Conservation (phyloP, 1,140 invertebrate genomes). For the Formica exsecta region DNA sequence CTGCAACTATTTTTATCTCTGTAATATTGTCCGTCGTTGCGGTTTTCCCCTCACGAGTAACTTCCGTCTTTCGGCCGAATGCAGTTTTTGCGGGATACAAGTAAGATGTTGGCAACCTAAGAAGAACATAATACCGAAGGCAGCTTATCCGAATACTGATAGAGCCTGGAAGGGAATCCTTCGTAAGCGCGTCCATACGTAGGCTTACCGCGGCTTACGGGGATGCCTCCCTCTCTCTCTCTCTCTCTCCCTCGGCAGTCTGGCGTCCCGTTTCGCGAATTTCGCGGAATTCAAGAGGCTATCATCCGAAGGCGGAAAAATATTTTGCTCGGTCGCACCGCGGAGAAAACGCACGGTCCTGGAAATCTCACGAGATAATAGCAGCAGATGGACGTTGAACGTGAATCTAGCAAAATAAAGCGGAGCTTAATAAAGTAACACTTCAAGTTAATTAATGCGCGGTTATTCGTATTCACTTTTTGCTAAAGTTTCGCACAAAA, state of each 20-base stretch:
- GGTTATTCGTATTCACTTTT: slow-evolving; percentile 12
- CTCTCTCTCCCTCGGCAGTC: slow-evolving; percentile 28
- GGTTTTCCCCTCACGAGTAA: neutral
- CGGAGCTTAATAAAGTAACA: slow-evolving; percentile 16
- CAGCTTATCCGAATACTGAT: slow-evolving; percentile 83
- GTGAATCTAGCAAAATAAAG: slow-evolving; percentile 20
- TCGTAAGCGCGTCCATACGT: slow-evolving; percentile 78
- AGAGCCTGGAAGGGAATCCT: slow-evolving; percentile 76
- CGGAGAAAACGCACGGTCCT: neutral
- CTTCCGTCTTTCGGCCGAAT: slow-evolving; percentile 62
- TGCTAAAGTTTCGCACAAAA: neutral
- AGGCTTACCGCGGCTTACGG: slow-evolving; percentile 79
- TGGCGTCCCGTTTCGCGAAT: slow-evolving; percentile 56
- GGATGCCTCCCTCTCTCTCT: slow-evolving; percentile 3
- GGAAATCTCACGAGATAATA: slow-evolving; percentile 22
- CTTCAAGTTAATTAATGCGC: neutral
- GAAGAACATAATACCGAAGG: slow-evolving; percentile 80
- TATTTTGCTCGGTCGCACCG: slow-evolving; percentile 66
- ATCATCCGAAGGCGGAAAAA: slow-evolving; percentile 71
- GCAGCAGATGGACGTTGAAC: neutral
- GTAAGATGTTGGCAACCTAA: slow-evolving; percentile 78
- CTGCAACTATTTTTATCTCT: neutral
- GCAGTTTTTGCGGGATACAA: slow-evolving; percentile 75
- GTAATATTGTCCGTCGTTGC: neutral
- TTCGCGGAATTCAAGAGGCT: slow-evolving; percentile 68